Base-by-base conservation (phyloP, 1,140 invertebrate species). In the Drosophila sp. region DNA sequence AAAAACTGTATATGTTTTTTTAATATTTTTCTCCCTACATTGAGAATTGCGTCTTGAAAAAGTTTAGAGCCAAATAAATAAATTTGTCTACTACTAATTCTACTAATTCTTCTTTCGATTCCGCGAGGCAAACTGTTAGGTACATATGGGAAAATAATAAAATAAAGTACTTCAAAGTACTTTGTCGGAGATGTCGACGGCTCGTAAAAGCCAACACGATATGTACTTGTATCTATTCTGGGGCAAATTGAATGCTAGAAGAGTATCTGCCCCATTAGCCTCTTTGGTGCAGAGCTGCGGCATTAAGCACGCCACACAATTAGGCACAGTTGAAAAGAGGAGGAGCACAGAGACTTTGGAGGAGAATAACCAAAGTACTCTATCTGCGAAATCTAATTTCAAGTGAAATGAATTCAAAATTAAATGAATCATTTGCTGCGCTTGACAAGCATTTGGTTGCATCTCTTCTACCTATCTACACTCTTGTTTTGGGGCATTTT, bases 401-500 rank as follows among this genome's bases (percentile, higher is more conserved):
- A 21, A 38, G 6, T 9, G 21, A 29, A 50, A 36, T 9, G 18
- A 5, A 38, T 25, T 14, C 43, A 61, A 14, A 46, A 46, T 46
- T n/a, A 38, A 38, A 38, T 48, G 7, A 38, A 61, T 79, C 51
- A 77, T 48, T 72, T 67, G 58, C 72, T 73, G 58, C 78, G 62
- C 72, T 72, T 76, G 80, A 73, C 58, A 80, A 73, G 59, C 72
- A 80, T 40, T 34, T 59, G 11, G 36, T 11, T 38, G 36, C 40
- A 41, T 67, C 58, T 64, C 56, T 45, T 38, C 11, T 45, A 9
- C 34, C 13, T 62, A 9, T 45, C 13, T 62, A 43, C 43, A 62
- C 34, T 73, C 63, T 67, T 79, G 57, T 66, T 71, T 62, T 80
- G 43, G 43, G 77, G 66, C 76, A 65, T 77, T 80, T 81, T 73